phyloP scores from a whole-genome alignment of 2,888 invertebrate genomes.

The Dioctria linearis region DNA sequence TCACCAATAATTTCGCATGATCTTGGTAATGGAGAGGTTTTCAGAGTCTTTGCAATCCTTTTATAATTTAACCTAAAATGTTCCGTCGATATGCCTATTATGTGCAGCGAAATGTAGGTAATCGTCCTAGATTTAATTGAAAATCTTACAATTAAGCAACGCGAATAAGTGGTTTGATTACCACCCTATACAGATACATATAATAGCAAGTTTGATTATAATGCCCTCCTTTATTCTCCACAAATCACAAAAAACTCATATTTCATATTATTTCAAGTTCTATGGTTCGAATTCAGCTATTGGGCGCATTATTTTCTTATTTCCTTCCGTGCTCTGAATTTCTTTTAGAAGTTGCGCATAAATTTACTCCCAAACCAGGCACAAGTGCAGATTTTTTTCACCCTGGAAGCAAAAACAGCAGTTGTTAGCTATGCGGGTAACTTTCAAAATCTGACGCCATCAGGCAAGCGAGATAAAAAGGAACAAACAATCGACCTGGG shows the following conservation, averaged over 20 bases:
- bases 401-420: slow-evolving; percentile 8
- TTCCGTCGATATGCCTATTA: too few relatives aligned
- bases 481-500: slow-evolving; percentile 47
- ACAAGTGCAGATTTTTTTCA: slow-evolving; percentile 40
- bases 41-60: too few relatives aligned
- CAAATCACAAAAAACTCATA: background rate
- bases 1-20: too few relatives aligned
- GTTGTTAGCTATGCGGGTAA: slow-evolving; percentile 22
- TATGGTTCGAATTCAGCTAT: slow-evolving; percentile 22
- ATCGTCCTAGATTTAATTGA: too few relatives aligned
- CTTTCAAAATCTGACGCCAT: slow-evolving; percentile 31
- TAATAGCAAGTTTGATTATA: too few relatives aligned
- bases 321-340: slow-evolving; percentile 28
- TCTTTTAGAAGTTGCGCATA: slow-evolving; percentile 20
- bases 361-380: slow-evolving; percentile 41
- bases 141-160: too few relatives aligned
- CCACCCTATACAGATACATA: too few relatives aligned
- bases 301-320: slow-evolving; percentile 37
- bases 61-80: too few relatives aligned
- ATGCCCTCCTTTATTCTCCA: too few relatives aligned
- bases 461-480: background rate
- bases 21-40: too few relatives aligned
- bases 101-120: too few relatives aligned
- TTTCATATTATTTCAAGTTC: slow-evolving; percentile 39
- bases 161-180: too few relatives aligned